Evolutionary conservation across 2,797 vertebrate genomes (phyloP).

Genomic region (Scolopax bukidnonensis): DNA sequence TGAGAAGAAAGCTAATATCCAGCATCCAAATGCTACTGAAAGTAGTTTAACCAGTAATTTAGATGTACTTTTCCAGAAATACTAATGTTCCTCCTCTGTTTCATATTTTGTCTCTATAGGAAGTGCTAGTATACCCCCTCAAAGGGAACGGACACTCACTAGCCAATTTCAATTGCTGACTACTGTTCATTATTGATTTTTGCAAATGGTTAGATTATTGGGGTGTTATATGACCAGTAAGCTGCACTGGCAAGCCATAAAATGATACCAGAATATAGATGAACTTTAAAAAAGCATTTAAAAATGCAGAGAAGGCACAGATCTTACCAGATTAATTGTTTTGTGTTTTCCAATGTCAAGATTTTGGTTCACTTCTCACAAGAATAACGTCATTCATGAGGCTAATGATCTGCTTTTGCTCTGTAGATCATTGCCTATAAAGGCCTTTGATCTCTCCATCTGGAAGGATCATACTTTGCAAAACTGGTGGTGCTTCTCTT

Average conservation of each 20-base stretch:
- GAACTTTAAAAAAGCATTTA: background rate
- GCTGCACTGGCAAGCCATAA: background rate
- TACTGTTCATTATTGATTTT: background rate
- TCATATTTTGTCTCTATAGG: background rate
- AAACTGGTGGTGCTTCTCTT: background rate
- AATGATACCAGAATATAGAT: background rate
- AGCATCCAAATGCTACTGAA: background rate
- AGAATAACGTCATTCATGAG: background rate
- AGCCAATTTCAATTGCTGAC: background rate
- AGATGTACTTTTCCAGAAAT: background rate
- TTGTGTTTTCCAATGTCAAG: background rate
- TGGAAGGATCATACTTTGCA: background rate
- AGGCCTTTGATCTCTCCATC: background rate
- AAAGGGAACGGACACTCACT: background rate
- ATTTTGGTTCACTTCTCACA: background rate
- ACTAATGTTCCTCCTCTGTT: background rate
- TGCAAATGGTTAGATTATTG: background rate
- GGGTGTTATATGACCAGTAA: background rate
- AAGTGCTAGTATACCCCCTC: background rate
- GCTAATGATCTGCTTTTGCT: background rate
- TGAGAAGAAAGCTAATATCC: background rate
- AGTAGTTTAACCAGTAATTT: background rate
- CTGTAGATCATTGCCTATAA: background rate
- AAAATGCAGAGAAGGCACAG: background rate
- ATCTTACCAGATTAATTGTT: background rate